These are phyloP conservation scores for Apotomis capreana DNA, from an alignment of 2,888 invertebrate genomes.

Conservation along the genomic window DNA sequence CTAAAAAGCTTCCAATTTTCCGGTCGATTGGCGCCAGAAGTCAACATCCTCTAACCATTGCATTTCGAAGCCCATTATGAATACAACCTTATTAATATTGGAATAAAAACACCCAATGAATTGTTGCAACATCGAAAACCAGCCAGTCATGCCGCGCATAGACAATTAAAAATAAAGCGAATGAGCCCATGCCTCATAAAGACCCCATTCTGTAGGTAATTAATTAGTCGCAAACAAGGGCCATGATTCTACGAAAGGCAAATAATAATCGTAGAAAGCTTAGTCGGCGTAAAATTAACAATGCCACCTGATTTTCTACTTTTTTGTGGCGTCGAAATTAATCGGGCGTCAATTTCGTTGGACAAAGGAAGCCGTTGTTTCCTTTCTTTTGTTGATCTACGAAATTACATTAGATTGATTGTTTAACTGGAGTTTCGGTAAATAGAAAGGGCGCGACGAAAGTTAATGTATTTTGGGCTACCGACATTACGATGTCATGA, in stretches of 20 bases:
- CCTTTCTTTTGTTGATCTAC: constrained; percentile 64
- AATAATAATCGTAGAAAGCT: constrained; percentile 74
- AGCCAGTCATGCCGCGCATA: constrained; percentile 66
- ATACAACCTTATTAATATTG: not conserved
- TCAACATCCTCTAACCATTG: constrained; percentile 58
- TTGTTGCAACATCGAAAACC: constrained; percentile 49
- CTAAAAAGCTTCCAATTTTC: constrained; percentile 76
- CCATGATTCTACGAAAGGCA: constrained; percentile 81
- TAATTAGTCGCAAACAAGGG: constrained; percentile 81
- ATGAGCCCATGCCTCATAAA: constrained; percentile 59
- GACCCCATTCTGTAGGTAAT: constrained; percentile 70
- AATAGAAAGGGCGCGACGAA: constrained; percentile 31
- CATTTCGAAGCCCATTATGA: constrained; percentile 2
- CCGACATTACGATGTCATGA: not conserved
- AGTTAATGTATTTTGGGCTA: constrained; percentile 2
- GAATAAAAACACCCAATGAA: not conserved
- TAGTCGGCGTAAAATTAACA: constrained; percentile 72
- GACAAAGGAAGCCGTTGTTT: constrained; percentile 49
- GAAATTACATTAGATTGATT: constrained; percentile 54
- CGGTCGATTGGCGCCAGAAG: constrained; percentile 78
- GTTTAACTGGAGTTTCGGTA: constrained; percentile 40
- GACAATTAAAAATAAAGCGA: constrained; percentile 68
- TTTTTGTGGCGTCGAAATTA: constrained; percentile 48
- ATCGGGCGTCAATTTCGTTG: constrained; percentile 41
- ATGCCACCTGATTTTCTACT: constrained; percentile 68